Evolutionary conservation across 1,140 invertebrate species (phyloP).

Genomic region (Halictus rubicundus): DNA sequence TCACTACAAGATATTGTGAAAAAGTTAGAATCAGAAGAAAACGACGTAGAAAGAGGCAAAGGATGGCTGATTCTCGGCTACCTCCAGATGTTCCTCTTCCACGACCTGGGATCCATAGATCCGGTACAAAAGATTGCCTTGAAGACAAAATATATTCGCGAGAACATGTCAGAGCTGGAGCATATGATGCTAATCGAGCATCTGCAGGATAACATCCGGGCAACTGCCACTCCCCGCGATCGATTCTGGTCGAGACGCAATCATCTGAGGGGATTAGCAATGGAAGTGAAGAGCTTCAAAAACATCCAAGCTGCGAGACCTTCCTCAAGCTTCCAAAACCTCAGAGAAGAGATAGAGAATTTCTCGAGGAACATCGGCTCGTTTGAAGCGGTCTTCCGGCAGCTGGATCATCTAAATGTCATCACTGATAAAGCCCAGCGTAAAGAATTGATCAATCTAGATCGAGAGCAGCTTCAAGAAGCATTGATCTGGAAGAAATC

Average conservation of each 20-base stretch:
- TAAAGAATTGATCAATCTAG: not conserved
- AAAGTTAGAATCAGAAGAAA: slow-evolving; percentile 6
- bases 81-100: slow-evolving; percentile 76
- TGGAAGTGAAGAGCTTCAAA: slow-evolving; percentile 55
- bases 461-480: slow-evolving; percentile 76
- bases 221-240: slow-evolving; percentile 23
- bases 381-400: slow-evolving; percentile 57
- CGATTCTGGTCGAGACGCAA: slow-evolving; percentile 12
- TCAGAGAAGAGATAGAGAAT: slow-evolving; percentile 73
- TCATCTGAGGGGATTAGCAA: slow-evolving; percentile 59
- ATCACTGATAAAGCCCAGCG: not conserved
- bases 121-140: slow-evolving; percentile 87
- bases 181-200: slow-evolving; percentile 63
- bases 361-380: slow-evolving; percentile 66
- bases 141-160: slow-evolving; percentile 84
- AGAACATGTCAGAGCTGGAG: slow-evolving; percentile 81
- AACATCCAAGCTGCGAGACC: slow-evolving; percentile 81
- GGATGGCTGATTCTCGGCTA: slow-evolving; percentile 77
- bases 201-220: slow-evolving; percentile 65
- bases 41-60: slow-evolving; percentile 64
- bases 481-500: slow-evolving; percentile 82
- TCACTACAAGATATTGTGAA: slow-evolving; percentile 42
- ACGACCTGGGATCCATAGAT: slow-evolving; percentile 83
- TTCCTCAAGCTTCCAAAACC: slow-evolving; percentile 79
- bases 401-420: slow-evolving; percentile 39